A percentile compares a stretch with the other conserved stretches of the same genome.
Conservation (phyloP, 2,888 invertebrate species). For the Athrips mouffetella region DNA sequence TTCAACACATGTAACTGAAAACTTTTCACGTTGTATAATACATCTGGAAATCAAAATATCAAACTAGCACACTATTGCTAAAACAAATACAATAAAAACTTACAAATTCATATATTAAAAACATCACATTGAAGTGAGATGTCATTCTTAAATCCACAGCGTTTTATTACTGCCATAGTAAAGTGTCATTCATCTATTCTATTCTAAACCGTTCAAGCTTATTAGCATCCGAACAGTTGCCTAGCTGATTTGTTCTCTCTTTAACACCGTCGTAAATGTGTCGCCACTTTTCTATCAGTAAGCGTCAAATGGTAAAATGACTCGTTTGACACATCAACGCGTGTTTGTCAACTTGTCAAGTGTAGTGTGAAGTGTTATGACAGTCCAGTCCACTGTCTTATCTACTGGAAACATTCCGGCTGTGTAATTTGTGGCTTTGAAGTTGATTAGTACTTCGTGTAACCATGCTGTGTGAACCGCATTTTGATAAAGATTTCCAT, state of each 20-base stretch:
- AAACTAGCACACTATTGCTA: no score
- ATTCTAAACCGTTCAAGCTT: background rate
- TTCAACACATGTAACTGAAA: no score
- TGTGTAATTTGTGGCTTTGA: background rate
- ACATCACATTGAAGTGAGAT: no score
- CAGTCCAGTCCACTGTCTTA: constrained; percentile 35
- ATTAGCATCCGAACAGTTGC: background rate
- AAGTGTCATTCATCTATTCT: no score
- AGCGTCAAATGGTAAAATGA: constrained; percentile 44
- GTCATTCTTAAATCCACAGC: no score
- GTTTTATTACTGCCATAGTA: no score
- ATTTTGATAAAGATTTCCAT: background rate
- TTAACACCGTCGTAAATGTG: constrained; percentile 34
- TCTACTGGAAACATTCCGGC: constrained; percentile 29
- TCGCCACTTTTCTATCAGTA: constrained; percentile 28
- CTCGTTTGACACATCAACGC: constrained; percentile 54
- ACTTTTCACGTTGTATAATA: no score
- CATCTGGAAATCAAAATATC: no score
- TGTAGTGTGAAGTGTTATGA: constrained; percentile 58
- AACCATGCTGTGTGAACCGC: background rate
- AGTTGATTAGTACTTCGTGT: background rate
- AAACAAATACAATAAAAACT: no score
- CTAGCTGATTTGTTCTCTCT: constrained; percentile 5
- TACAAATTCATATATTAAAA: no score
- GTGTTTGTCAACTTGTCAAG: constrained; percentile 56